Base-by-base conservation (phyloP, 2,113 vertebrate genomes). In the Anas platyrhynchos region DNA sequence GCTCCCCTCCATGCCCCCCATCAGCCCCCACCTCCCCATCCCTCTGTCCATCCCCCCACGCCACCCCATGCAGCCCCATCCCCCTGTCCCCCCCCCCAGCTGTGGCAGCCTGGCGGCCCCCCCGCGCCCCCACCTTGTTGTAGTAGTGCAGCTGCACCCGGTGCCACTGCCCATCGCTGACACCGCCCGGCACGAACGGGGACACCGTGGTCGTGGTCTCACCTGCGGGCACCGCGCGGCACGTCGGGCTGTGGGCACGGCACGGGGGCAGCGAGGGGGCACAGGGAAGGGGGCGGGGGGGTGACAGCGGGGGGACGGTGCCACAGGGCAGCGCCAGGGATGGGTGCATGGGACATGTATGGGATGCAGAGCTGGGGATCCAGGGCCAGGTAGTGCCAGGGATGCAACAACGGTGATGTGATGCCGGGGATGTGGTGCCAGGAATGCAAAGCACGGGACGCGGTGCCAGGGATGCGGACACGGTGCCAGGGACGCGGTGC, bases 151-250 rank as follows among this genome's bases (percentile, higher is more conserved):
- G 96, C 54, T 99, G 98, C 20, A 99, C 98, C 0, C 97, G 97
- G 88, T 99, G 99, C 99, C 99, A 99, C 96, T 99, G 98, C 55
- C 99, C 99, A 2, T 99, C 99, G 5, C 99, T 99, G 93, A 99
- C 98, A 0, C 99, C 99, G 17, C 99, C 99, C 0, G 96, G 96
- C 88, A 99, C 93, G 2, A 97, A 98, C 2, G 99, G 99, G 3
- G 99, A 98, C 63, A 99, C 99, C 0, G 98, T 98, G 17, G 99
- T 99, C 75, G 99, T 99, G 7, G 98, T 98, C 94, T 99, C 99
- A 55, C 99, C 99, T 99, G 96, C 3, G 38, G 69, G 88, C 18
- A 68, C 13, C 36, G 2, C 31, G 54, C 2, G 4, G 21, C 43
- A 13, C 8, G 15, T 25, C 22, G 55, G 38, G 20, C 10, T n/a